phyloP scores from a whole-genome alignment of 2,797 vertebrate genomes.

The Luscinia megarhynchos region DNA sequence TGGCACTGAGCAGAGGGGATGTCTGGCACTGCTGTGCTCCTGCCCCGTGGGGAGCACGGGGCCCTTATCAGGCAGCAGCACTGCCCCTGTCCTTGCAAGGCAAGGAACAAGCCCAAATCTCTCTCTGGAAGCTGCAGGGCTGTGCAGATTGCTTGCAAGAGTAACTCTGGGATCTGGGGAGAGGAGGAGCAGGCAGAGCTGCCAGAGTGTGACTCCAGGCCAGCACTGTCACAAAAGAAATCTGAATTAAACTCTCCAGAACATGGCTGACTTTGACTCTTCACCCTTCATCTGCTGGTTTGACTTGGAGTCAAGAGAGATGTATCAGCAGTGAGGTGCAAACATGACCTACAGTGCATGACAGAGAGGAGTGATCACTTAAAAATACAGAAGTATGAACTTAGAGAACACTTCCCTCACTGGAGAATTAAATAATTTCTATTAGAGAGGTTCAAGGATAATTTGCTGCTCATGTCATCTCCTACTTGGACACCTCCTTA shows the following conservation, averaged over 20 bases:
- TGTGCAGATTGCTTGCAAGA: neutral
- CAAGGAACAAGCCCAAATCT: neutral
- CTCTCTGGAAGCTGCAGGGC: neutral
- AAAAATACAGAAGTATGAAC: neutral
- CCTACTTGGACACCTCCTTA: neutral
- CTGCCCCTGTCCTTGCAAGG: neutral
- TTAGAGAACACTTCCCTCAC: neutral
- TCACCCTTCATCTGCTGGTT: neutral
- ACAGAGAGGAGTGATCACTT: neutral
- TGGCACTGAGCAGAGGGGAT: neutral
- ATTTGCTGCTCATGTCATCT: neutral
- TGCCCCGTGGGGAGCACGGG: accelerated
- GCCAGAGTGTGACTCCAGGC: accelerated
- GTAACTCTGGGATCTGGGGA: neutral
- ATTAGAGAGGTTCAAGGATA: neutral
- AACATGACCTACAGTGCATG: neutral
- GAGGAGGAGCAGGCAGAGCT: neutral
- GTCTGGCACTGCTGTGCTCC: neutral
- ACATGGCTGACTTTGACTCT: neutral
- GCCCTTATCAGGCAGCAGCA: constrained; percentile 6
- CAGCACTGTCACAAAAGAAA: neutral
- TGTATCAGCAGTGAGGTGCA: neutral
- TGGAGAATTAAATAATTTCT: neutral
- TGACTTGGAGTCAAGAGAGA: neutral
- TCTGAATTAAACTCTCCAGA: neutral